These are phyloP conservation scores for Homalodisca vitripennis DNA, from an alignment of 1,140 invertebrate species.

Conservation along the genomic window DNA sequence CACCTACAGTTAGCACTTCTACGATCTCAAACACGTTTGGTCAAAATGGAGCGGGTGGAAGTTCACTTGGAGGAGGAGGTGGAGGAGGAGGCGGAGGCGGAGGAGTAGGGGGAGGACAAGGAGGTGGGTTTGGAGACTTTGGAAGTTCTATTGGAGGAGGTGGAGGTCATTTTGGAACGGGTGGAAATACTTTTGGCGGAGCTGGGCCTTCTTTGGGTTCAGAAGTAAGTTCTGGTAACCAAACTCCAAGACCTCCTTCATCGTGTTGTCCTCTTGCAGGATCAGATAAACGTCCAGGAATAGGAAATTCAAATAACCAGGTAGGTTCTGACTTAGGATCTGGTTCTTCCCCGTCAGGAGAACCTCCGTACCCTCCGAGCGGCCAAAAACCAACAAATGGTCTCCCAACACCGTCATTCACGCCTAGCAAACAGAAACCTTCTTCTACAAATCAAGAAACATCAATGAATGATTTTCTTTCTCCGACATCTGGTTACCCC, in stretches of 20 bases:
- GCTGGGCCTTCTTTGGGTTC: not conserved
- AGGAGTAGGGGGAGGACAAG: constrained; percentile 27
- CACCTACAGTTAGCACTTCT: not conserved
- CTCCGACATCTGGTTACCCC: constrained; percentile 33
- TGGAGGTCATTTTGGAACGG: constrained; percentile 10
- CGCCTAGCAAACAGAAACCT: not conserved
- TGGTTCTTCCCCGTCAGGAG: not conserved
- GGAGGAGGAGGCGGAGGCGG: not conserved
- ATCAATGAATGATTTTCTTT: constrained; percentile 22
- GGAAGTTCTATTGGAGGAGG: constrained; percentile 26
- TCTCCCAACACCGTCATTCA: not conserved
- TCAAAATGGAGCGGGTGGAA: no score
- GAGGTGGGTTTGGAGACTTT: constrained; percentile 16
- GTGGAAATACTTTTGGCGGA: constrained; percentile 15
- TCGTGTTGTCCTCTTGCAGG: not conserved
- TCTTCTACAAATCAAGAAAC: not conserved
- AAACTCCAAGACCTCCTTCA: not conserved
- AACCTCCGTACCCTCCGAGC: constrained; percentile 5
- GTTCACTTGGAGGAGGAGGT: not conserved
- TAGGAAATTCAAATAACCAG: not conserved
- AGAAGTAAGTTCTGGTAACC: not conserved
- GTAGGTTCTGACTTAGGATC: not conserved
- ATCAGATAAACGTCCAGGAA: not conserved
- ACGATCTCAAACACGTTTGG: no score
- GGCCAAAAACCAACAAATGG: not conserved